Evolutionary conservation across 2,888 invertebrate genomes (phyloP).

Genomic region (Eustalomyia histrio): DNA sequence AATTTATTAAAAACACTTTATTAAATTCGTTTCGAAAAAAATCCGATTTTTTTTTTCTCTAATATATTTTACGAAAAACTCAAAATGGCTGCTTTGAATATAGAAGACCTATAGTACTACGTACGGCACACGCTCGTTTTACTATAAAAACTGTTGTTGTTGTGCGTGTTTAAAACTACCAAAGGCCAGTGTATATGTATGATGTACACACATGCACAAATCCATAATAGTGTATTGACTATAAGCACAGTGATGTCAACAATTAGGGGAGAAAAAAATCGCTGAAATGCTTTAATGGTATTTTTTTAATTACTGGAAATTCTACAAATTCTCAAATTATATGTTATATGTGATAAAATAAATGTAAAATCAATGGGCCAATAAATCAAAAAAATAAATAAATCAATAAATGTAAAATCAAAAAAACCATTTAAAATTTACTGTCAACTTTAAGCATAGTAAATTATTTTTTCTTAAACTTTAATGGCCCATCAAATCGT

Average conservation of each 20-base stretch:
- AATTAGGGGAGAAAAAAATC: conserved; percentile 15
- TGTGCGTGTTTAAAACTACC: conserved; percentile 49
- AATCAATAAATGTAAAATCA: too few relatives aligned
- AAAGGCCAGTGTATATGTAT: conserved; percentile 1
- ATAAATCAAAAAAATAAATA: too few relatives aligned
- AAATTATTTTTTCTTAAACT: too few relatives aligned
- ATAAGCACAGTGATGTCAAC: conserved; percentile 20
- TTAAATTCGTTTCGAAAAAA: conserved; percentile 30
- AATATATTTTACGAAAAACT: conserved; percentile 44
- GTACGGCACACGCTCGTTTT: conserved; percentile 64
- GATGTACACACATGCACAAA: background rate
- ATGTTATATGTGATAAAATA: too few relatives aligned
- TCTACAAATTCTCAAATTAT: too few relatives aligned
- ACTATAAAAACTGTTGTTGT: conserved; percentile 64
- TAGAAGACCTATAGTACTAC: conserved; percentile 55
- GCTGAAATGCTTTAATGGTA: background rate
- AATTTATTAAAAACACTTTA: conserved; percentile 15
- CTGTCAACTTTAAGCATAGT: too few relatives aligned
- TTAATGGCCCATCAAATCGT: too few relatives aligned
- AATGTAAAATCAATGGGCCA: too few relatives aligned
- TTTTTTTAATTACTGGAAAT: background rate
- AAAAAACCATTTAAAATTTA: too few relatives aligned
- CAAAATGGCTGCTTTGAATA: conserved; percentile 64
- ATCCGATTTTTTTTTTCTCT: conserved; percentile 40
- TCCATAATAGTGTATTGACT: conserved; percentile 4